Percentiles rank a stretch among this genome's conserved stretches.
phyloP scores from a whole-genome alignment of 1,140 invertebrate genomes.

The Drosophila neocordata region DNA sequence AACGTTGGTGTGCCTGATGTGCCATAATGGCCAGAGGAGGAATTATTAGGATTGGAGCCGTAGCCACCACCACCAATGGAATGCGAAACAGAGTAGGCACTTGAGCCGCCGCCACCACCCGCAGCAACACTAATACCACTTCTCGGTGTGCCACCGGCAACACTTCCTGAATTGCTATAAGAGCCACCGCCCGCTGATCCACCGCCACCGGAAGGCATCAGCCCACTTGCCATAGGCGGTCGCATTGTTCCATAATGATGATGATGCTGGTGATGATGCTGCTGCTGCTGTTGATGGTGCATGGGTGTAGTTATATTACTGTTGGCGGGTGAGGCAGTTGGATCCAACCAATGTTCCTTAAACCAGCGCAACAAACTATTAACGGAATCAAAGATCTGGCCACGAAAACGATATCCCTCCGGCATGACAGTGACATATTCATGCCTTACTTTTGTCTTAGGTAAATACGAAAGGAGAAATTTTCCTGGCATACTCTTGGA shows the following conservation, averaged over 20 bases:
- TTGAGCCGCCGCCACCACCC: constrained; percentile 47
- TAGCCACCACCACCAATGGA: constrained; percentile 83
- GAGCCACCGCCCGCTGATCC: neutral
- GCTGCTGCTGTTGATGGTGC: constrained; percentile 84
- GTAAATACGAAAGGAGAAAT: constrained; percentile 97
- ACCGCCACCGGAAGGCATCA: constrained; percentile 16
- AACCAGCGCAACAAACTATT: constrained; percentile 96
- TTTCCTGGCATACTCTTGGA: constrained; percentile 96
- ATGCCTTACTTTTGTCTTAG: constrained; percentile 91
- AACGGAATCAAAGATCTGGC: constrained; percentile 93
- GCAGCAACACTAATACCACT: constrained; percentile 83
- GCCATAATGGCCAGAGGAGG: constrained; percentile 85
- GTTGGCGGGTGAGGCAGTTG: constrained; percentile 90
- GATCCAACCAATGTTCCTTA: constrained; percentile 98
- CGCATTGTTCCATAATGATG: constrained; percentile 78
- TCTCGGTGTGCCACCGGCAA: constrained; percentile 56
- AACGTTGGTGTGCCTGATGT: constrained; percentile 77
- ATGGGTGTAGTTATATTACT: constrained; percentile 85
- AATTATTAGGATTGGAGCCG: constrained; percentile 74
- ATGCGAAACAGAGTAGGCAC: constrained; percentile 88
- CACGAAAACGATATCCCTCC: constrained; percentile 96
- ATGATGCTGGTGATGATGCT: constrained; percentile 87
- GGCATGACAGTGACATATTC: constrained; percentile 96
- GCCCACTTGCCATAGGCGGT: constrained; percentile 26
- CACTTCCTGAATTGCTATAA: constrained; percentile 58